Conservation (phyloP, 2,888 invertebrate genomes). For the Eledona agricola region DNA sequence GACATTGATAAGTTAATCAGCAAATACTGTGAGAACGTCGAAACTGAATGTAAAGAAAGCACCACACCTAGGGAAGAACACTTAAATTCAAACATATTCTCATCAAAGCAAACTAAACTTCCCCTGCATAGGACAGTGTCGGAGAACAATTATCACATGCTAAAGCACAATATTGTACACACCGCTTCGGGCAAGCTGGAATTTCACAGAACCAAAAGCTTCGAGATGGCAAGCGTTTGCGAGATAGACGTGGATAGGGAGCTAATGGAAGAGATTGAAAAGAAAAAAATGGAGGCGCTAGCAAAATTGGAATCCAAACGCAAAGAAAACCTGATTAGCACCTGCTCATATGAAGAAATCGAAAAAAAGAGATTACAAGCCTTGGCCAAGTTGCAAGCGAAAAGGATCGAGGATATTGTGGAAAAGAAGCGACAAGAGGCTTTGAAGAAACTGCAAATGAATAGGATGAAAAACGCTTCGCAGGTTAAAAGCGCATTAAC, state of each 20-base stretch:
- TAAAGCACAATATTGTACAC: conserved; percentile 10
- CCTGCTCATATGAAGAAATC: conserved; percentile 63
- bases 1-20: conserved; percentile 49
- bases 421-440: conserved; percentile 58
- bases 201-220: conserved; percentile 52
- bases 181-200: conserved; percentile 44
- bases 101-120: conserved; percentile 1
- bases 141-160: conserved; percentile 12
- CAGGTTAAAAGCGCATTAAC: conserved; percentile 43
- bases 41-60: no score
- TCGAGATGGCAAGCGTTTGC: conserved; percentile 50
- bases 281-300: conserved; percentile 68
- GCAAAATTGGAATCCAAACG: conserved; percentile 68
- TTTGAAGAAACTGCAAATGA: conserved; percentile 54
- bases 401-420: conserved; percentile 58
- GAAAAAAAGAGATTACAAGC: conserved; percentile 63
- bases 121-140: conserved; percentile 42
- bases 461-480: conserved; percentile 47
- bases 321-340: conserved; percentile 39
- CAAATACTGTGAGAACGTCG: conserved; percentile 39
- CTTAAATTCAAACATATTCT: conserved; percentile 8
- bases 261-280: conserved; percentile 68
- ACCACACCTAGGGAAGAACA: not conserved
- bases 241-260: no score
- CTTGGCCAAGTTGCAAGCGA: conserved; percentile 57